Conservation (phyloP, 1,140 invertebrate species). For the Campoletis sonorensis region DNA sequence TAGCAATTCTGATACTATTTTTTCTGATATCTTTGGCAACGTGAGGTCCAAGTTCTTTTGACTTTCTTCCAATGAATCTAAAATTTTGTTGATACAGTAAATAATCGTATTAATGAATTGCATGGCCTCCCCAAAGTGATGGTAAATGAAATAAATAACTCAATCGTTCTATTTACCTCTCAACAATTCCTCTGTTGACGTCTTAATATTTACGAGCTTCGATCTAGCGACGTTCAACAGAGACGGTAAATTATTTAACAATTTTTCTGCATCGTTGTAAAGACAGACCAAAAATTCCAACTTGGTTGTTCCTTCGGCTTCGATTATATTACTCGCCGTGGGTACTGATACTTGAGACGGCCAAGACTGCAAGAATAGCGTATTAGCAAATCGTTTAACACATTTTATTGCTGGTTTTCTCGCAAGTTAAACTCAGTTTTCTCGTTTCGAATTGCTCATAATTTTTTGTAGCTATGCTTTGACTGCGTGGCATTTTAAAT, state of each 20-base stretch:
- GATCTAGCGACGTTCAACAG: conserved; percentile 72
- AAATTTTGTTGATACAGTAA: conserved; percentile 38
- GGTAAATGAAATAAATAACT: not conserved
- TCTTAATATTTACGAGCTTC: conserved; percentile 68
- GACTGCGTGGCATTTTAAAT: too few species aligned
- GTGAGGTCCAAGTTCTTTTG: conserved; percentile 73
- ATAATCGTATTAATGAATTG: not conserved
- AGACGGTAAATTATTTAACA: conserved; percentile 72
- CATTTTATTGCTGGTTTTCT: not conserved
- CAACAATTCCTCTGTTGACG: conserved; percentile 61
- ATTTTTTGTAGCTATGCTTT: too few species aligned
- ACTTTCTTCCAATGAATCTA: conserved; percentile 77
- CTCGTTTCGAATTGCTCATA: too few species aligned
- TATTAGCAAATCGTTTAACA: conserved; percentile 6
- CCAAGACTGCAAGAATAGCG: conserved; percentile 58
- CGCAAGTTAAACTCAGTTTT: too few species aligned
- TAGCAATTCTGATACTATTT: conserved; percentile 79
- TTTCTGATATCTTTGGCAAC: conserved; percentile 77
- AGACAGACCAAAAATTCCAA: conserved; percentile 75
- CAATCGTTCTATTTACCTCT: conserved; percentile 58
- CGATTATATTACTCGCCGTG: conserved; percentile 58
- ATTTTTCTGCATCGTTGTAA: conserved; percentile 74
- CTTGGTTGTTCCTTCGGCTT: conserved; percentile 60
- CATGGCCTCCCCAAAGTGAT: not conserved
- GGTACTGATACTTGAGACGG: conserved; percentile 57